These are phyloP conservation scores for Otis tarda DNA, from an alignment of 2,113 vertebrate species.

Conservation along the genomic window DNA sequence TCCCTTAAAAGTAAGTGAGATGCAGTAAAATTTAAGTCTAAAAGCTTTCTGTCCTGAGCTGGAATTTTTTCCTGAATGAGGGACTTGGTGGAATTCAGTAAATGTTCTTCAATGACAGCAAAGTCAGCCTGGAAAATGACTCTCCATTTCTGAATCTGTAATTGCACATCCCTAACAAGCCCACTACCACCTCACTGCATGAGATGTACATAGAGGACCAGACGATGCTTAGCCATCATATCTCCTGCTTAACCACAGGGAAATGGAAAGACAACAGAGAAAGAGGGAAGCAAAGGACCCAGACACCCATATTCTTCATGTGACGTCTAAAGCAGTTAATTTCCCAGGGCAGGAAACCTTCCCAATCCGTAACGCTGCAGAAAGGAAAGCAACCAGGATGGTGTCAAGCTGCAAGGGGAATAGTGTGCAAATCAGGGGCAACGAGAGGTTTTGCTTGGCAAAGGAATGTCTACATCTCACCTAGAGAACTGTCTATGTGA, in stretches of 20 bases:
- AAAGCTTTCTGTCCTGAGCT: neutral
- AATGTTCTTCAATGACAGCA: accelerated
- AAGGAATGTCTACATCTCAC: neutral
- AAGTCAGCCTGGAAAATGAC: neutral
- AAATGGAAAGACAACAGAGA: neutral
- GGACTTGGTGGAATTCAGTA: neutral
- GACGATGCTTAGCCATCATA: neutral
- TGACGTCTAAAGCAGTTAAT: neutral
- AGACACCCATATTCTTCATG: neutral
- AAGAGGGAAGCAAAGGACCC: neutral
- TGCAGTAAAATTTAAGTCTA: neutral
- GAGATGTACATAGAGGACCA: neutral
- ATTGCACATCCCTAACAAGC: neutral
- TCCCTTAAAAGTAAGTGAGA: neutral
- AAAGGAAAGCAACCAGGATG: neutral
- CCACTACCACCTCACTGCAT: accelerated
- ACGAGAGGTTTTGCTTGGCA: neutral
- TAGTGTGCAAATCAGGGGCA: neutral
- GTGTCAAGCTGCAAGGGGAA: neutral
- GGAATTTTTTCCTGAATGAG: neutral
- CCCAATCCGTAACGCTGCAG: neutral
- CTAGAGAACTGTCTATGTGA: neutral
- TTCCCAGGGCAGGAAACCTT: neutral
- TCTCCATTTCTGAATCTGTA: neutral
- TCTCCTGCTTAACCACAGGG: neutral